Conservation (phyloP, 1,140 invertebrate species). For the Monochamus saltuarius region DNA sequence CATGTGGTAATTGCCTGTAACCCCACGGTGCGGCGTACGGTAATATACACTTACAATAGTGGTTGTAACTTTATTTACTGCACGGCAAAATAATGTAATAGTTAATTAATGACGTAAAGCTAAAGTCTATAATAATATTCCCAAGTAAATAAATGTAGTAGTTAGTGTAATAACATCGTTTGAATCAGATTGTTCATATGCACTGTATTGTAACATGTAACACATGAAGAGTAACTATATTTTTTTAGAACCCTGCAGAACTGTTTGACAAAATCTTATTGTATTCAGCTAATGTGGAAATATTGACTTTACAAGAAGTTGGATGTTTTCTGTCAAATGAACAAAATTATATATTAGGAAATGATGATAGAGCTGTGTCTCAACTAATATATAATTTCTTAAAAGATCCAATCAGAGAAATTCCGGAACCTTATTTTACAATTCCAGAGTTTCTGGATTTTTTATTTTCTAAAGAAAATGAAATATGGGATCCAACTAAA, state of each 20-base stretch:
- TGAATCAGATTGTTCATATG: too few species aligned
- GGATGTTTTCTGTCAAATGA: slow-evolving; percentile 76
- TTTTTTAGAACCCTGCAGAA: slow-evolving; percentile 60
- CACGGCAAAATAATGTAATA: too few species aligned
- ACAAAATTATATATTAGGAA: slow-evolving; percentile 72
- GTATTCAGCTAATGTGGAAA: slow-evolving; percentile 66
- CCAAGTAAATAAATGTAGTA: too few species aligned
- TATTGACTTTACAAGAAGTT: slow-evolving; percentile 75
- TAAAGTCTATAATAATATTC: too few species aligned
- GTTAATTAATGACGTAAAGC: too few species aligned
- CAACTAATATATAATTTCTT: slow-evolving; percentile 69
- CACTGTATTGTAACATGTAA: too few species aligned
- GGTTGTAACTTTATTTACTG: too few species aligned
- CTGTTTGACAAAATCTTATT: slow-evolving; percentile 60
- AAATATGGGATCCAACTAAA: slow-evolving; percentile 80
- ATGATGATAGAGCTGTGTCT: slow-evolving; percentile 64
- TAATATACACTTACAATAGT: too few species aligned
- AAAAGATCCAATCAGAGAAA: slow-evolving; percentile 59
- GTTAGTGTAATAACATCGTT: too few species aligned
- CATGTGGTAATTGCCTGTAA: too few species aligned
- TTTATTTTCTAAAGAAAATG: slow-evolving; percentile 92
- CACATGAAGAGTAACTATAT: too few species aligned
- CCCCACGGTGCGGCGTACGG: too few species aligned
- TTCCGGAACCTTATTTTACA: slow-evolving; percentile 79
- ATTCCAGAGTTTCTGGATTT: slow-evolving; percentile 87